Conservation (phyloP, 1,140 invertebrate genomes). For the Meteorus sp. region DNA sequence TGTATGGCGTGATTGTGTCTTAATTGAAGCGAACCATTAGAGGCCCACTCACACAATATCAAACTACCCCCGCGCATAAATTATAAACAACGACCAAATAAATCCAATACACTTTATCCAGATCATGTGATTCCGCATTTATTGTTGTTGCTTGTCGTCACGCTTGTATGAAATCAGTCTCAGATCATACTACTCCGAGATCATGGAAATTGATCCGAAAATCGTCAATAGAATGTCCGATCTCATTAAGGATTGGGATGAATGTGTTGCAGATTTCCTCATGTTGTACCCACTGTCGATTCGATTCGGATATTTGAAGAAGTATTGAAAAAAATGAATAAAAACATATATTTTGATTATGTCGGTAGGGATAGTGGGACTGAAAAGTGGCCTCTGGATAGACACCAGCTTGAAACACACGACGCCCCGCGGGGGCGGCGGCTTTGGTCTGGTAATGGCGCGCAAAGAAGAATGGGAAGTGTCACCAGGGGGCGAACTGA, state of each 20-base stretch:
- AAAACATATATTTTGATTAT: constrained; percentile 23
- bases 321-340: no score
- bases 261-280: constrained; percentile 12
- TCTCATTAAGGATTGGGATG: no score
- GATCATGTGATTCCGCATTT: no score
- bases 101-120: neutral
- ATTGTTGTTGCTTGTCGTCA: no score
- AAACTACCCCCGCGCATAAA: neutral
- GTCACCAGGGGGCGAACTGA: constrained; percentile 56
- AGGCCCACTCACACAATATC: constrained; percentile 32
- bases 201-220: no score
- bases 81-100: neutral
- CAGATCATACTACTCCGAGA: no score
- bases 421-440: constrained; percentile 55
- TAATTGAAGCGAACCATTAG: constrained; percentile 50
- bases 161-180: no score
- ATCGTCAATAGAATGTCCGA: no score
- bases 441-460: constrained; percentile 56
- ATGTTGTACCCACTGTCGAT: constrained; percentile 19
- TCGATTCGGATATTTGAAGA: no score
- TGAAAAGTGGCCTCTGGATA: constrained; percentile 37
- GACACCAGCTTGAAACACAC: constrained; percentile 25
- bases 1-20: constrained; percentile 47
- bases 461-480: constrained; percentile 59
- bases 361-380: constrained; percentile 35